Conservation (phyloP, 2,888 invertebrate genomes). For the Dimorphilus gyrociliatus region DNA sequence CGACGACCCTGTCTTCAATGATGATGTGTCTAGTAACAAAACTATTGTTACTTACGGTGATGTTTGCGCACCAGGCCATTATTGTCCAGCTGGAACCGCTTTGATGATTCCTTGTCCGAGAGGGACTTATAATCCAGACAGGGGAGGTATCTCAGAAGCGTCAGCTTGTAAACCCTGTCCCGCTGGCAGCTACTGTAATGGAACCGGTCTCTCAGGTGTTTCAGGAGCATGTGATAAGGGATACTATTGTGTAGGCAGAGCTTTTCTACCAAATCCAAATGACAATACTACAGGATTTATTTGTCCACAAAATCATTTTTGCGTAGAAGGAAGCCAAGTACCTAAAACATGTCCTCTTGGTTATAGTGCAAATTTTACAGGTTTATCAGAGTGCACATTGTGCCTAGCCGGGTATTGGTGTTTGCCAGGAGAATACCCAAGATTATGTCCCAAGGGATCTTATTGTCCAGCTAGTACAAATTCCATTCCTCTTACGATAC, state of each 20-base stretch:
- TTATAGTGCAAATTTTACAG: constrained; percentile 25
- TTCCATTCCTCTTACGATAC: constrained; percentile 9
- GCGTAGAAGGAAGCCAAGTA: constrained; percentile 16
- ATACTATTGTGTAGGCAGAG: constrained; percentile 26
- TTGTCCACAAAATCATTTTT: constrained; percentile 24
- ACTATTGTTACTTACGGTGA: constrained; percentile 28
- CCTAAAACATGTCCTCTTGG: constrained; percentile 21
- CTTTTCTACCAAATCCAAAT: constrained; percentile 19
- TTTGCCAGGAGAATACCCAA: constrained; percentile 19
- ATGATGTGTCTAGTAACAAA: constrained; percentile 19
- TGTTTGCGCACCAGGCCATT: constrained; percentile 26
- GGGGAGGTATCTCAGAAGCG: constrained; percentile 14
- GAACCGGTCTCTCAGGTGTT: constrained; percentile 17
- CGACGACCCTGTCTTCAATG: constrained; percentile 28
- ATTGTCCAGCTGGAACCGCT: constrained; percentile 25
- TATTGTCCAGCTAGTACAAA: constrained; percentile 28
- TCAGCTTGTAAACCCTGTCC: constrained; percentile 22
- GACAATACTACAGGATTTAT: constrained; percentile 24
- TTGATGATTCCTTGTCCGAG: constrained; percentile 22
- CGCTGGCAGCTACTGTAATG: constrained; percentile 28
- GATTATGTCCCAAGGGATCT: constrained; percentile 24
- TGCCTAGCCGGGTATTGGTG: constrained; percentile 27
- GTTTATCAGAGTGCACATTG: constrained; percentile 18
- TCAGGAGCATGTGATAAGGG: constrained; percentile 22
- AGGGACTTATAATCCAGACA: constrained; percentile 25